These are phyloP conservation scores for Spatulosminthurus flaviceps DNA, from an alignment of 2,888 invertebrate species.

Conservation along the genomic window DNA sequence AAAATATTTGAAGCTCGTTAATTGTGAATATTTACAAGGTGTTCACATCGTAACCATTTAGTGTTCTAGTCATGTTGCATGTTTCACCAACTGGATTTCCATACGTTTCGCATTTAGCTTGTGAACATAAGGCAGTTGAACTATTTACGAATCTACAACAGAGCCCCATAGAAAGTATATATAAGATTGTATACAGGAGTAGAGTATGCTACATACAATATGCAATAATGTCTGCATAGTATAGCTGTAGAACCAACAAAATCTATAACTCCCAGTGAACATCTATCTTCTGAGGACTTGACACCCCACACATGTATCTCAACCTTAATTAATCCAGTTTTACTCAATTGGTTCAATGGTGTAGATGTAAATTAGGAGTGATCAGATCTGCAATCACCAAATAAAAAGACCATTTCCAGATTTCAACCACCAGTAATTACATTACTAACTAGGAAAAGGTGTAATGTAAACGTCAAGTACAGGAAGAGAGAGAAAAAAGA, in stretches of 20 bases:
- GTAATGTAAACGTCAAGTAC: neutral
- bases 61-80: neutral
- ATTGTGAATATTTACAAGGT: slow-evolving; percentile 18
- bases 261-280: too few relatives aligned
- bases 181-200: too few relatives aligned
- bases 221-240: too few relatives aligned
- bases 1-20: neutral
- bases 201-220: too few relatives aligned
- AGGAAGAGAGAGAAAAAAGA: neutral
- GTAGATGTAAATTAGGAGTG: neutral
- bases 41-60: slow-evolving; percentile 8
- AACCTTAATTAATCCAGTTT: neutral
- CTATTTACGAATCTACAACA: neutral
- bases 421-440: neutral
- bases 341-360: neutral
- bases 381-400: neutral
- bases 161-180: neutral
- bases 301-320: neutral
- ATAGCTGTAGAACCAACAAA: too few relatives aligned
- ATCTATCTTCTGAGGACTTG: too few relatives aligned
- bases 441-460: neutral
- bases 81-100: neutral
- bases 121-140: neutral
- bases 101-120: slow-evolving; percentile 1
- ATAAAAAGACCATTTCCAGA: slow-evolving; percentile 10